These are phyloP conservation scores for Tridacna gigas DNA, from an alignment of 2,888 invertebrate species.

Conservation along the genomic window DNA sequence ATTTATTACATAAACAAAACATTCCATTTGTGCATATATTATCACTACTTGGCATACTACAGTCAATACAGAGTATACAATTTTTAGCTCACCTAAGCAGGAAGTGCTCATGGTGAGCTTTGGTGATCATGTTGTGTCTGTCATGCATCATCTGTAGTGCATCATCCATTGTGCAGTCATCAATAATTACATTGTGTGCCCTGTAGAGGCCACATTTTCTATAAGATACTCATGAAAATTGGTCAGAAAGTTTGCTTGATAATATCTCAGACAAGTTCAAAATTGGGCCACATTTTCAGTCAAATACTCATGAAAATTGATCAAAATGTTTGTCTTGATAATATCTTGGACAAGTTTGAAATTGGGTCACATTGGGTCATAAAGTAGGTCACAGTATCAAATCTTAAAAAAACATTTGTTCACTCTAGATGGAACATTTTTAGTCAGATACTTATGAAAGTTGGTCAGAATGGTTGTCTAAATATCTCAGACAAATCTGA, in stretches of 20 bases:
- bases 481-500: not conserved
- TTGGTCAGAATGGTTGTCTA: not conserved
- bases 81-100: not conserved
- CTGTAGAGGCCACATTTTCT: not conserved
- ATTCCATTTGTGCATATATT: no score
- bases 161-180: not conserved
- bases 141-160: not conserved
- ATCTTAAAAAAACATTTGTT: not conserved
- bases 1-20: no score
- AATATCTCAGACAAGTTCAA: not conserved
- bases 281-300: not conserved
- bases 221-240: not conserved
- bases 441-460: not conserved
- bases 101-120: not conserved
- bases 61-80: no score
- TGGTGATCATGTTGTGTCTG: not conserved
- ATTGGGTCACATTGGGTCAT: not conserved
- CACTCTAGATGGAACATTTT: not conserved
- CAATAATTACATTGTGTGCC: not conserved
- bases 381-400: not conserved
- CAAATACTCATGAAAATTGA: not conserved
- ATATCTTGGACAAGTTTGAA: not conserved
- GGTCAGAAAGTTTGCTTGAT: not conserved
- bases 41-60: no score
- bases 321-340: not conserved